These are phyloP conservation scores for Muraenolepis orangiensis DNA, from an alignment of 2,797 vertebrate genomes.

Conservation along the genomic window DNA sequence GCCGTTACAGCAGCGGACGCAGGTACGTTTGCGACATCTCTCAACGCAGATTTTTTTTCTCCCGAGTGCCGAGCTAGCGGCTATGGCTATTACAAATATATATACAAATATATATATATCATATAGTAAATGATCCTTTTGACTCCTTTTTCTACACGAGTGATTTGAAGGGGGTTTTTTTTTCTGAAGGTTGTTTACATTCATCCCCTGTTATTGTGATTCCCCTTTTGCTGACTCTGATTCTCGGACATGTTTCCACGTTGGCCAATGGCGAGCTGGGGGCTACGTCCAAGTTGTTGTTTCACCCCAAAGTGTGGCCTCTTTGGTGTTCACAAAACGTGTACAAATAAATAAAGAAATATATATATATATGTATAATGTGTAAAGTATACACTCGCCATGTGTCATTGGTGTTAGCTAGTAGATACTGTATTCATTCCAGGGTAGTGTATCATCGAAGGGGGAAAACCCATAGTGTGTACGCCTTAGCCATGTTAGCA, in stretches of 20 bases:
- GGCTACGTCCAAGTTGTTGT: background rate
- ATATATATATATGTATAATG: too few species aligned
- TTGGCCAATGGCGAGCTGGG: background rate
- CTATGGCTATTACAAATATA: background rate
- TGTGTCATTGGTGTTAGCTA: background rate
- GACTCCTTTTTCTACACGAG: too few species aligned
- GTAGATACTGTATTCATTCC: background rate
- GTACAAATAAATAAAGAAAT: background rate
- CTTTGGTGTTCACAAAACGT: too few species aligned
- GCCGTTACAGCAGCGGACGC: constrained; percentile 17
- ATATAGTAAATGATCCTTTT: too few species aligned
- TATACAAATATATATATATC: too few species aligned
- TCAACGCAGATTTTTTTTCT: background rate
- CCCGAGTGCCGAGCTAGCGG: background rate
- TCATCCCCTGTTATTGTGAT: too few species aligned
- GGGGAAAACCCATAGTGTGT: background rate
- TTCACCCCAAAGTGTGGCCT: background rate
- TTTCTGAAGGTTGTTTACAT: too few species aligned
- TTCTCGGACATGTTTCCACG: background rate
- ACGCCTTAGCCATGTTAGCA: background rate
- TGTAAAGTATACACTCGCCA: background rate
- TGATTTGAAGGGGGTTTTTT: background rate
- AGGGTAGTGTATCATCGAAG: background rate
- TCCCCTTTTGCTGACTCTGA: too few species aligned
- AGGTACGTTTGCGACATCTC: constrained; percentile 59